Evolutionary conservation across 2,888 invertebrate species (phyloP).

Genomic region (Pegoplata infirma): DNA sequence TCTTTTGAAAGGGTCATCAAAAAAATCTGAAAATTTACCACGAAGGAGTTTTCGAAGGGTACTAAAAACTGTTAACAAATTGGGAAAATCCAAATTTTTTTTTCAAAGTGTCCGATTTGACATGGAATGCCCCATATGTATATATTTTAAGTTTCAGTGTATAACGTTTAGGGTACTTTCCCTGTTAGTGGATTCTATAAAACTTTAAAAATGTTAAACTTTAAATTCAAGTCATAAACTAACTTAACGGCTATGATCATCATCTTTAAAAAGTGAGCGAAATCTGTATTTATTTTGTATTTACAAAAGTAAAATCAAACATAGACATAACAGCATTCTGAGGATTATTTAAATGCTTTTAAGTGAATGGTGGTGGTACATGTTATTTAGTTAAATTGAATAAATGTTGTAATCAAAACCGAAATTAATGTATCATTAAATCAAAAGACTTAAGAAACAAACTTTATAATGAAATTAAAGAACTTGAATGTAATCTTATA

Average conservation of each 20-base stretch:
- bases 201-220: too few species aligned
- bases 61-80: too few species aligned
- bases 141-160: too few species aligned
- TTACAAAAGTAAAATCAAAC: neutral
- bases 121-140: too few species aligned
- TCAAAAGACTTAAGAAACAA: neutral
- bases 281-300: neutral
- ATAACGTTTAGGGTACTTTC: too few species aligned
- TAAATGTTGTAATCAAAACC: neutral
- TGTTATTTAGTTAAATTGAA: neutral
- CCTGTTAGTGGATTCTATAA: too few species aligned
- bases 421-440: neutral
- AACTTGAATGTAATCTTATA: too few species aligned
- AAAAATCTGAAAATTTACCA: too few species aligned
- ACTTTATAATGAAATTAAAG: neutral
- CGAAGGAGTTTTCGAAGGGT: too few species aligned
- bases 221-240: neutral
- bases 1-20: too few species aligned
- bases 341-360: neutral
- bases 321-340: neutral
- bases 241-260: neutral
- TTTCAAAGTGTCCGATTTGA: too few species aligned
- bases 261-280: neutral
- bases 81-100: too few species aligned
- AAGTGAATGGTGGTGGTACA: neutral